Conservation (phyloP, 2,888 invertebrate species). For the Bhutanitis thaidina region DNA sequence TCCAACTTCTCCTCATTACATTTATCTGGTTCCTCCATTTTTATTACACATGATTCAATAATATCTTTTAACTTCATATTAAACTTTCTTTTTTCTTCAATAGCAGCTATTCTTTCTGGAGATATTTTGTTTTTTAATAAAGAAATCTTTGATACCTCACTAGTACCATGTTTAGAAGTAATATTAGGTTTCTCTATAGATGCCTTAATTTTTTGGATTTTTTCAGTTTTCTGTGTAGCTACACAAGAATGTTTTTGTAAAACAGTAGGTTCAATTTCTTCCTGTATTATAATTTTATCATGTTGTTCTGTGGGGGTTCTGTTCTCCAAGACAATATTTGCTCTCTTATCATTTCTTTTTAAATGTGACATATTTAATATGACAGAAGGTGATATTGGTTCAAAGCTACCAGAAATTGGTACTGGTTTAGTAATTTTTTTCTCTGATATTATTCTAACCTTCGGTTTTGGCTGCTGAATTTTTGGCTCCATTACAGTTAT, state of each 20-base stretch:
- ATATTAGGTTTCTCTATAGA: not conserved
- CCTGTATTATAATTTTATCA: not conserved
- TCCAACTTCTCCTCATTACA: slow-evolving; percentile 13
- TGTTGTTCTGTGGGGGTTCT: slow-evolving; percentile 16
- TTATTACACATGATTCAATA: slow-evolving; percentile 44
- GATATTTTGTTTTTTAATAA: slow-evolving; percentile 42
- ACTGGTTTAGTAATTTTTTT: slow-evolving; percentile 48
- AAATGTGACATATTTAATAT: slow-evolving; percentile 36
- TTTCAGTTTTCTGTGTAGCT: not conserved
- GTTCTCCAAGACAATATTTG: slow-evolving; percentile 5
- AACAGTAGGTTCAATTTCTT: not conserved
- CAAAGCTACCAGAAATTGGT: slow-evolving; percentile 37
- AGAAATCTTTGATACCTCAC: slow-evolving; percentile 17
- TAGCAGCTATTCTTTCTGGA: slow-evolving; percentile 57
- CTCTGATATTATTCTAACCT: slow-evolving; percentile 57
- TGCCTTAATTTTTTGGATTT: slow-evolving; percentile 1
- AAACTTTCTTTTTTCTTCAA: slow-evolving; percentile 62
- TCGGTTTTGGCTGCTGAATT: slow-evolving; percentile 27
- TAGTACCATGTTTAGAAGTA: not conserved
- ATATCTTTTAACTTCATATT: slow-evolving; percentile 66
- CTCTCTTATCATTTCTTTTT: slow-evolving; percentile 24
- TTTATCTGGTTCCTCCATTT: slow-evolving; percentile 22
- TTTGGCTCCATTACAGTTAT: not conserved
- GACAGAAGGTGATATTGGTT: slow-evolving; percentile 45
- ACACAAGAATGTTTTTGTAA: not conserved